phyloP scores from a whole-genome alignment of 2,113 vertebrate species.

The Caloenas nicobarica region DNA sequence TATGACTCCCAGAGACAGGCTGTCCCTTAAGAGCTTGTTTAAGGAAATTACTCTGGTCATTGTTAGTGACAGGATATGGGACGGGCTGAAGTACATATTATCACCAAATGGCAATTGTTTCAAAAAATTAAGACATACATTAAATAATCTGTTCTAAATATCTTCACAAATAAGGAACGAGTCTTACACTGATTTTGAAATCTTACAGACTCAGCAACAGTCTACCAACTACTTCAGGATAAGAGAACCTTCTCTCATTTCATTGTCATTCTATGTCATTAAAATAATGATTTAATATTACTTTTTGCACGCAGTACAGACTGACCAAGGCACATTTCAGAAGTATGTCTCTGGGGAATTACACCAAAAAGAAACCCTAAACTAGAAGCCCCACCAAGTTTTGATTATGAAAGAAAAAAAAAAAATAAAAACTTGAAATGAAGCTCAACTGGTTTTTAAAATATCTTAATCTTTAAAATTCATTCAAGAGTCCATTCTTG shows the following conservation, averaged over 20 bases:
- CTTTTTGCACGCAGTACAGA: not conserved
- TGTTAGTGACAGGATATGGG: not conserved
- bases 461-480: not conserved
- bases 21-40: not conserved
- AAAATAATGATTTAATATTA: not conserved
- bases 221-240: not conserved
- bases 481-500: not conserved
- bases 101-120: not conserved
- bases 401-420: not conserved
- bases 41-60: not conserved
- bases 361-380: not conserved
- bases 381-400: not conserved
- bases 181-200: not conserved
- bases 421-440: not conserved
- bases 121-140: not conserved
- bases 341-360: not conserved
- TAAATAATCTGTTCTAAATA: not conserved
- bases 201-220: not conserved
- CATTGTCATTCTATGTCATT: not conserved
- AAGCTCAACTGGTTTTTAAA: not conserved
- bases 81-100: not conserved
- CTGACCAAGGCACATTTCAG: not conserved
- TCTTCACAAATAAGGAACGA: not conserved
- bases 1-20: not conserved
- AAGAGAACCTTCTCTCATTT: not conserved